A percentile compares a stretch with the other conserved stretches of the same genome.
These are phyloP conservation scores for Cydia amplana DNA, from an alignment of 1,140 invertebrate species.

Conservation along the genomic window DNA sequence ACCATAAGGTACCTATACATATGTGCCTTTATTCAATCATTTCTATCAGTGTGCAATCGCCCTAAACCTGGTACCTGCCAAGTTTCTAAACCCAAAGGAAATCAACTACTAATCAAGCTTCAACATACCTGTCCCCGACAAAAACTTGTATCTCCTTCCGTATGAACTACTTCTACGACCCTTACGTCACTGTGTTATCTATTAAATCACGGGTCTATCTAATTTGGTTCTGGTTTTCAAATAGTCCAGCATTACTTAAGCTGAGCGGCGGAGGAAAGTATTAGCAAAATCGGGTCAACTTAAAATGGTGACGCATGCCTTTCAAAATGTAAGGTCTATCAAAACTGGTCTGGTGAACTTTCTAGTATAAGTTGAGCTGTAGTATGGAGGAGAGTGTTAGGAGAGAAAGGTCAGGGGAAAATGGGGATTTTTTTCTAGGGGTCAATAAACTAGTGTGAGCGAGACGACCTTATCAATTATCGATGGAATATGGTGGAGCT, in stretches of 20 bases:
- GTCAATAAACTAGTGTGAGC: conserved; percentile 58
- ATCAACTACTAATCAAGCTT: background rate
- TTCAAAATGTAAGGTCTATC: background rate
- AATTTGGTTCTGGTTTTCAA: background rate
- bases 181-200: background rate
- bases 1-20: no score
- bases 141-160: conserved; percentile 14
- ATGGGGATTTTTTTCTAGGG: conserved; percentile 52
- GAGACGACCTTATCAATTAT: conserved; percentile 65
- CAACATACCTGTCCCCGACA: background rate
- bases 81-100: background rate
- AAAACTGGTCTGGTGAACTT: background rate
- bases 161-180: background rate
- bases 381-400: background rate
- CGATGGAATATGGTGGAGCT: conserved; percentile 41
- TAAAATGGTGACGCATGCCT: background rate
- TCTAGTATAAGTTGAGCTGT: background rate
- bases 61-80: no score
- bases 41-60: no score
- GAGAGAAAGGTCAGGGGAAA: conserved; percentile 36
- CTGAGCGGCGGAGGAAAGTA: background rate
- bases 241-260: background rate
- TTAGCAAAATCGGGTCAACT: background rate
- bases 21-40: no score
- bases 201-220: conserved; percentile 1